A percentile compares a stretch with the other conserved stretches of the same genome.
Conservation (phyloP, 2,797 vertebrate genomes). For the Parauchenoglanis ngamensis region DNA sequence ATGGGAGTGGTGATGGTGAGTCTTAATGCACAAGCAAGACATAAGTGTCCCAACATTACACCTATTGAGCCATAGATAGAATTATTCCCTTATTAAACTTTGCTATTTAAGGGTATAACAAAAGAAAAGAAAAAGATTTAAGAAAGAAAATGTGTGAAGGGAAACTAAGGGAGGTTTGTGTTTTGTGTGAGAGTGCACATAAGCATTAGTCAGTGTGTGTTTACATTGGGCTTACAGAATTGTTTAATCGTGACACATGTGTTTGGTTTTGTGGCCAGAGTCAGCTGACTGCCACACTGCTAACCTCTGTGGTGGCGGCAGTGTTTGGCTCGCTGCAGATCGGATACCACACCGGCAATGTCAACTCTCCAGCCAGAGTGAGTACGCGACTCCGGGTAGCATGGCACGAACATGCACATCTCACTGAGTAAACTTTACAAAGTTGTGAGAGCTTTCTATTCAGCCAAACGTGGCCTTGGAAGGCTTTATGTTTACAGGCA, state of each 20-base stretch:
- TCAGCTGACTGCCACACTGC: conserved; percentile 69
- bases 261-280: conserved; percentile 60
- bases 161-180: background rate
- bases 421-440: conserved; percentile 60
- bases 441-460: conserved; percentile 51
- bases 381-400: conserved; percentile 47
- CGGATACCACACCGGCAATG: conserved; percentile 80
- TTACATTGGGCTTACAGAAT: conserved; percentile 14
- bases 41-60: background rate
- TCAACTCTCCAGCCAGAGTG: conserved; percentile 79
- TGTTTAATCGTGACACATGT: conserved; percentile 25
- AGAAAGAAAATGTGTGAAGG: background rate
- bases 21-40: background rate
- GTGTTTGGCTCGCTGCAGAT: conserved; percentile 80
- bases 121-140: background rate
- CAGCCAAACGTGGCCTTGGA: conserved; percentile 45
- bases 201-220: conserved; percentile 10
- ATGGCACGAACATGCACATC: conserved; percentile 56
- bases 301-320: conserved; percentile 74
- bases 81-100: background rate
- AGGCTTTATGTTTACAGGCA: conserved; percentile 49
- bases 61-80: background rate
- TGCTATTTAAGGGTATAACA: background rate
- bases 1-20: background rate
- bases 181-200: background rate